Percentiles rank a stretch among this genome's conserved stretches.
Conservation (phyloP, 1,140 invertebrate genomes). For the Leptonema lineaticorne region DNA sequence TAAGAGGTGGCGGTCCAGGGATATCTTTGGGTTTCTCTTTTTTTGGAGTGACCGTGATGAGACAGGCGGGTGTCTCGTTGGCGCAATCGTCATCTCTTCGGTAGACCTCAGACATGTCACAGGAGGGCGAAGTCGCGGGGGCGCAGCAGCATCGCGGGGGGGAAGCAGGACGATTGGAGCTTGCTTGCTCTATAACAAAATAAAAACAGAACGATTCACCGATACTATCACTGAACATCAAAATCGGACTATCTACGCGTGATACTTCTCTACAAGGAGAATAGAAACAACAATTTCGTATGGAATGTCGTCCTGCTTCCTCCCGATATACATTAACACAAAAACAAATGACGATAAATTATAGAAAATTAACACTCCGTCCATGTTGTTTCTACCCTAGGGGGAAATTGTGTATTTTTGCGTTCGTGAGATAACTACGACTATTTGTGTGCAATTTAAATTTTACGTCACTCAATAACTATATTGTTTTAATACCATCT, state of each 20-base stretch:
- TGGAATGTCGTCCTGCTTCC: slow-evolving; percentile 42
- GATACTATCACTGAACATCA: slow-evolving; percentile 30
- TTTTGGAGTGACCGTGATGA: slow-evolving; percentile 52
- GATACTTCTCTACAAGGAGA: slow-evolving; percentile 21
- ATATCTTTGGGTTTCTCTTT: slow-evolving; percentile 44
- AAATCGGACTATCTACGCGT: slow-evolving; percentile 7
- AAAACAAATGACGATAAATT: neutral
- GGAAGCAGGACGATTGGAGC: slow-evolving; percentile 48
- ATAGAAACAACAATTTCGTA: slow-evolving; percentile 40
- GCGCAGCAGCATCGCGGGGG: slow-evolving; percentile 49
- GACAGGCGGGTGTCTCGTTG: slow-evolving; percentile 53
- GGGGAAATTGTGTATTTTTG: neutral
- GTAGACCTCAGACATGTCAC: slow-evolving; percentile 55
- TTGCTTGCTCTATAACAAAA: slow-evolving; percentile 46
- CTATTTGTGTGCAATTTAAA: neutral
- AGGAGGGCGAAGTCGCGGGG: slow-evolving; percentile 45
- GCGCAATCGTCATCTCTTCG: slow-evolving; percentile 52
- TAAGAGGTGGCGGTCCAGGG: slow-evolving; percentile 32
- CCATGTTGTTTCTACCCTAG: slow-evolving; percentile 39
- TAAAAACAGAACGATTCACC: slow-evolving; percentile 35
- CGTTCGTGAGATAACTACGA: neutral
- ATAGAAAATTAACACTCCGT: slow-evolving; percentile 20
- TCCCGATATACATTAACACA: slow-evolving; percentile 29
- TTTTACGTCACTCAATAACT: slow-evolving; percentile 23
- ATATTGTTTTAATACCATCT: slow-evolving; percentile 69